Evolutionary conservation across 1,140 invertebrate genomes (phyloP), one percentile per base, ranked within the genome.

Genomic region (Atta colombica): DNA sequence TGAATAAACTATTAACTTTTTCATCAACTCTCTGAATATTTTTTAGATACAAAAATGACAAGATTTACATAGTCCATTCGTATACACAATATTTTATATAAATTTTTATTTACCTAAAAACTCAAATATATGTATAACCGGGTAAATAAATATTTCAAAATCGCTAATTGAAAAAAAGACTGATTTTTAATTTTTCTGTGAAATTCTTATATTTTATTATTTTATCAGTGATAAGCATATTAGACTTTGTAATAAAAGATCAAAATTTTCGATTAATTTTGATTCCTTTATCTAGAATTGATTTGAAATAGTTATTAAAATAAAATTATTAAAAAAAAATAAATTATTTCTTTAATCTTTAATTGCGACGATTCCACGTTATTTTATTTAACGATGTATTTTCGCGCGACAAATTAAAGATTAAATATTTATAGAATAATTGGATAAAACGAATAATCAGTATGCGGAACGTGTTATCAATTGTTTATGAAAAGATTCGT

Each of bases 301-400:
- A 68, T 68, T 53, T 53, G 16, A 68, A 53, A 66, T 53, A n/a
- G 2, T 35, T 53, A 78, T 1, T 39, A 39, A 51, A 14, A 18
- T 39, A 31, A 10, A 25, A 45, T 49, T 68, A 8, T 68, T 39
- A 18, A 35, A 16, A 6, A 35, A 35, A 35, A 6, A 35, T 69
- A 68, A 80, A 69, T 80, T 68, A 68, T 45, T 77, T 25, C 28
- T 45, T 80, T 35, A 55, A 45, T 0, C 8, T 45, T 10, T 45
- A 10, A 45, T 45, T 45, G 8, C 39, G 0, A 3, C 39, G 39
- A 45, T 45, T 10, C 8, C 39, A 45, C 10, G 0, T 10, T 10
- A 45, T 45, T 45, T 45, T 10, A 45, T 45, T 45, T 45, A 45
- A 45, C 39, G 2, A 45, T 7, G 8, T 45, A 45, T 45, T 39